A percentile compares a stretch with the other conserved stretches of the same genome.
These are phyloP conservation scores for Podarcis cretensis DNA, from an alignment of 2,113 vertebrate species.

Conservation along the genomic window DNA sequence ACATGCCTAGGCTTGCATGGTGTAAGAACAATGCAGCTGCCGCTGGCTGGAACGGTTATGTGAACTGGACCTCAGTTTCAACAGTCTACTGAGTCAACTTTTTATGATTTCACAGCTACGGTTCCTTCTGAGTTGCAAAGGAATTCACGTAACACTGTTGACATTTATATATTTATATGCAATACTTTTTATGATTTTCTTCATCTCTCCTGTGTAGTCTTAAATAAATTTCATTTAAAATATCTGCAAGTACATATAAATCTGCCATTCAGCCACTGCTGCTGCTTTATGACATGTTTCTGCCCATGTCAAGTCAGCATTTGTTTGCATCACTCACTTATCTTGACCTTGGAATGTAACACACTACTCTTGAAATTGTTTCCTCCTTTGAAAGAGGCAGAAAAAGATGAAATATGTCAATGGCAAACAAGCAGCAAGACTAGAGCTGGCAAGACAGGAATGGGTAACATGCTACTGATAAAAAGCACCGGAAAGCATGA, in stretches of 20 bases:
- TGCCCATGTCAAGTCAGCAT: neutral
- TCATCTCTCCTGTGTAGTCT: neutral
- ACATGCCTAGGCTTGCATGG: no score
- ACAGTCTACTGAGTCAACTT: neutral
- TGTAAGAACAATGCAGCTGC: no score
- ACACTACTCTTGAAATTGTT: neutral
- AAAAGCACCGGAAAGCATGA: neutral
- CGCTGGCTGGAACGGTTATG: neutral
- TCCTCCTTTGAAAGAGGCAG: neutral
- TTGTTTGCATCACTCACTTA: neutral
- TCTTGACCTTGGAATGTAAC: neutral
- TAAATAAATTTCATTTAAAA: neutral
- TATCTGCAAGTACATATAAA: neutral
- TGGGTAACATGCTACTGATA: neutral
- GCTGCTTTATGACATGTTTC: neutral
- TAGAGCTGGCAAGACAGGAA: neutral
- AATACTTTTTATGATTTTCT: neutral
- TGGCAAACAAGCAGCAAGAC: neutral
- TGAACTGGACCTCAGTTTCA: neutral
- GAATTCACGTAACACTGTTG: neutral
- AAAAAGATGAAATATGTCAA: neutral
- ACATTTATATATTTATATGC: neutral
- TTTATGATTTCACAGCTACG: neutral
- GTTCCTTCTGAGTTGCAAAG: neutral
- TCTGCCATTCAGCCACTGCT: neutral